Conservation (phyloP, 2,797 vertebrate genomes). For the Bradypus variegatus region DNA sequence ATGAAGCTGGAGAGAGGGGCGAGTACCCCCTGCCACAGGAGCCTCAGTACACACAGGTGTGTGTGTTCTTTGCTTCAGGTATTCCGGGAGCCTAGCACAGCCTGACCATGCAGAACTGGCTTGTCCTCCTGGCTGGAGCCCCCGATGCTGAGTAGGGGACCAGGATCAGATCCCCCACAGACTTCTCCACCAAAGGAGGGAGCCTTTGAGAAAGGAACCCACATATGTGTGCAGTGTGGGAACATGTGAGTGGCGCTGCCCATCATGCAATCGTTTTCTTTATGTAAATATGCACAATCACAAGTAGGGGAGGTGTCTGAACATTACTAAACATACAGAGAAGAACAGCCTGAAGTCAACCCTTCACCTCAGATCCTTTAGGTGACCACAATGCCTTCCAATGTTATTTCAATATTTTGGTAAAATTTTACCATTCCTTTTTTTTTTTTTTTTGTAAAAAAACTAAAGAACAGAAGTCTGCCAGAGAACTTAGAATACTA, state of each 20-base stretch:
- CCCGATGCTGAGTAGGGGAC: neutral
- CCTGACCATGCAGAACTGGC: neutral
- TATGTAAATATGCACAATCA: neutral
- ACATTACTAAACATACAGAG: neutral
- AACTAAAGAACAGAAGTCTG: neutral
- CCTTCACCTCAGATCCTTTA: neutral
- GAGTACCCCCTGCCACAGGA: neutral
- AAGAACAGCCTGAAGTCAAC: neutral
- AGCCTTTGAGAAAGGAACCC: neutral
- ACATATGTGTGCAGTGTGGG: neutral
- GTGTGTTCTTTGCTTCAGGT: neutral
- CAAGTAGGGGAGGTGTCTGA: neutral
- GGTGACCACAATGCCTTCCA: neutral
- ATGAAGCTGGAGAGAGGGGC: too few species aligned
- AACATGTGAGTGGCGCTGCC: rapidly evolving
- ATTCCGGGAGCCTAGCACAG: neutral
- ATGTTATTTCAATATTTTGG: neutral
- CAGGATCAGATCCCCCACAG: neutral
- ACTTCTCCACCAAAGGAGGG: neutral
- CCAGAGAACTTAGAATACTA: neutral
- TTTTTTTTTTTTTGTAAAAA: neutral
- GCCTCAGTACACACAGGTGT: neutral
- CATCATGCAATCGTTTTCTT: neutral
- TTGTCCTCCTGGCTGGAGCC: neutral
- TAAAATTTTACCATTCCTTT: neutral